Base-by-base conservation (phyloP, 2,888 invertebrate species). In the Orchestes rusci region DNA sequence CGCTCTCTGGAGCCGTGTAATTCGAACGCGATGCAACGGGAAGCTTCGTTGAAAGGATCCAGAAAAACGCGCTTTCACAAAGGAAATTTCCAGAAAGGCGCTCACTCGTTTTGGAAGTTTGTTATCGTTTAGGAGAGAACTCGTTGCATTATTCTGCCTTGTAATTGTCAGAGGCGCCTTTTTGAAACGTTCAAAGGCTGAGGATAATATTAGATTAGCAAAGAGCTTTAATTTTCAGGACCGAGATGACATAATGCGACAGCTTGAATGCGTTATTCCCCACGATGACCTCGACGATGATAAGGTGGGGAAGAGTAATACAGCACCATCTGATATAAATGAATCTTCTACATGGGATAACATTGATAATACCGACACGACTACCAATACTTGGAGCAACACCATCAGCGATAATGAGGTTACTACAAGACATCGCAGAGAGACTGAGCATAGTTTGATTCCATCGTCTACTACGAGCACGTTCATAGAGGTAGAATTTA, bases 161-260 rank as follows among this genome's bases (percentile, higher is more conserved):
- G n/a, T n/a, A n/a, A n/a, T n/a, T n/a, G n/a, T n/a, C n/a, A n/a
- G n/a, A n/a, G n/a, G n/a, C n/a, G n/a, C n/a, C n/a, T n/a, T n/a
- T n/a, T n/a, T n/a, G n/a, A n/a, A n/a, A n/a, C n/a, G n/a, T n/a
- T n/a, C n/a, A n/a, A n/a, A n/a, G n/a, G n/a, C n/a, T n/a, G n/a
- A n/a, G n/a, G n/a, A n/a, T n/a, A n/a, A n/a, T n/a, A n/a, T n/a
- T n/a, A n/a, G n/a, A n/a, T n/a, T n/a, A n/a, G n/a, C n/a, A n/a
- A n/a, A 30, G 30, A 19, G 16, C 27, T 33, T 52, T n/a, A n/a
- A n/a, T n/a, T 67, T 62, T 46, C 68, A 80, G 80, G 75, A 79
- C 68, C 74, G 74, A 1, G 77, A 77, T 58, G 75, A 77, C 36
- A 70, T 80, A 52, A 66, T 79, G 29, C 71, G 69, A 55, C 74